Base-by-base conservation (phyloP, 2,888 invertebrate species). In the Erynnis tages region DNA sequence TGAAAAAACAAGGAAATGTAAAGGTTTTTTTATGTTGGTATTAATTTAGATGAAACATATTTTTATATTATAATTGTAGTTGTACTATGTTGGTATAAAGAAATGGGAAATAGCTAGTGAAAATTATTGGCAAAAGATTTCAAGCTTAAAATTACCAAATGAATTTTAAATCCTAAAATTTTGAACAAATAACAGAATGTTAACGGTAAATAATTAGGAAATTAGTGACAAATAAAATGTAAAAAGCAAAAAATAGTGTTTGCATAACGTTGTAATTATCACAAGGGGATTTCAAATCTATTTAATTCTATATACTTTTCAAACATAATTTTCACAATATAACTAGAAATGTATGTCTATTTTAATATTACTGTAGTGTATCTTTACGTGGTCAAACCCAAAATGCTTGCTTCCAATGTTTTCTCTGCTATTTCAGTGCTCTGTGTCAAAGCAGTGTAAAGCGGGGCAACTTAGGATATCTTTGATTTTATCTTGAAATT, bases 401-500 rank as follows among this genome's bases (percentile, higher is more conserved):
- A 76, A 75, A n/a, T n/a, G 76, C 76, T 73, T 71, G 73, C 65
- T 69, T 54, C 49, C 54, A 60, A 63, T 60, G 56, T 47, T 62
- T 58, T 64, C 62, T 62, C 56, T 57, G 69, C 32, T 37, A 55
- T 45, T 54, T 47, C 43, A 57, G 81, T 83, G 82, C 76, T 73
- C 54, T 59, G 72, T 71, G 74, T 64, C 55, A 54, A 79, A 80
- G 81, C 81, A 58, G 75, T 73, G 75, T 61, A 23, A 58, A 61
- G 62, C 65, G 62, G 30, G 63, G n/a, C 35, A 46, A 46, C 25
- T 27, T 17, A 64, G 59, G 64, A n/a, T n/a, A n/a, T n/a, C n/a
- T n/a, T n/a, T n/a, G n/a, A n/a, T n/a, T n/a, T n/a, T n/a, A n/a
- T n/a, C n/a, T n/a, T n/a, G 62, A 65, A 64, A 58, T 53, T 54